These are phyloP conservation scores for Heterotis niloticus DNA, from an alignment of 2,113 vertebrate species.

Conservation along the genomic window DNA sequence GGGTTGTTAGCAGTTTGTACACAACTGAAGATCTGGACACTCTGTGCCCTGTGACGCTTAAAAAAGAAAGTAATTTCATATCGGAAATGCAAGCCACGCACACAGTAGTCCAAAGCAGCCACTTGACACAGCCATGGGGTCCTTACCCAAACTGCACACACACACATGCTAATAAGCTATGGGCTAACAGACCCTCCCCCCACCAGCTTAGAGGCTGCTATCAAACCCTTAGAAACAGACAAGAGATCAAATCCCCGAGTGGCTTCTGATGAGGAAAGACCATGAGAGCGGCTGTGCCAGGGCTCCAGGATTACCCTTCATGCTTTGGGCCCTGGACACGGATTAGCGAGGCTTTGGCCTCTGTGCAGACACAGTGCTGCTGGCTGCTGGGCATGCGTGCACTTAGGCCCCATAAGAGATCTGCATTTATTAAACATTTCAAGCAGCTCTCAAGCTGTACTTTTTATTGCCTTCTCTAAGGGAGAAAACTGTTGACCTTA, in stretches of 20 bases:
- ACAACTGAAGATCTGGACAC: not conserved
- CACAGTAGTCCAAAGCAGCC: not conserved
- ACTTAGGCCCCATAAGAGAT: not conserved
- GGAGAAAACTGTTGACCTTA: too few species aligned
- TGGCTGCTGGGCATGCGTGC: not conserved
- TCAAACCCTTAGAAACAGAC: not conserved
- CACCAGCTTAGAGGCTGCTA: not conserved
- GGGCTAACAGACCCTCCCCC: not conserved
- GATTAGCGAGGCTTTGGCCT: conserved; percentile 12
- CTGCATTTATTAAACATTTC: not conserved
- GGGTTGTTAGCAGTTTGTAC: conserved; percentile 2
- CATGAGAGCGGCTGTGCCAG: not conserved
- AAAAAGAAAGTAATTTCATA: not conserved
- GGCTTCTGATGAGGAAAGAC: not conserved
- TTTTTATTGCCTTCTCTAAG: too few species aligned
- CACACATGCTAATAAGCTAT: not conserved
- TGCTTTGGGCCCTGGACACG: not conserved
- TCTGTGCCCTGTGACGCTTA: not conserved
- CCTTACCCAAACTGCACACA: not conserved
- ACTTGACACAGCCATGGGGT: not conserved
- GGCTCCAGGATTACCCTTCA: not conserved
- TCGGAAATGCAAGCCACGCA: too few species aligned
- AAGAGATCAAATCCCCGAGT: not conserved
- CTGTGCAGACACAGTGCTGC: too few species aligned
- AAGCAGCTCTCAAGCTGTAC: too few species aligned